phyloP scores from a whole-genome alignment of 2,888 invertebrate species.

The Watsonalla cultraria region DNA sequence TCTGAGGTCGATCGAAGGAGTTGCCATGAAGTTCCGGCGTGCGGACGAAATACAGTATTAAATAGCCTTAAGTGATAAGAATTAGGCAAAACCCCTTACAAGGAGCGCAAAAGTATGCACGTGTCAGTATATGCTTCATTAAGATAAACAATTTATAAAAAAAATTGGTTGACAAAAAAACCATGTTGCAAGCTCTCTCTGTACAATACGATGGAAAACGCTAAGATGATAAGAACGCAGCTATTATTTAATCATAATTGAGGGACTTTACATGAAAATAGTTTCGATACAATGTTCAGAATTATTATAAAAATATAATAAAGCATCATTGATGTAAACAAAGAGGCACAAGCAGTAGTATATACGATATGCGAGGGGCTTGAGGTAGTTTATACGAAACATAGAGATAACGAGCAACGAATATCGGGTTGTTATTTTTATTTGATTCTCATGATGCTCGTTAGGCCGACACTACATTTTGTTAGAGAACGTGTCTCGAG shows the following conservation, averaged over 20 bases:
- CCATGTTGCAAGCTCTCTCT: no score
- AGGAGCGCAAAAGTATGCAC: no score
- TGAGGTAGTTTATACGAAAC: slow-evolving; percentile 32
- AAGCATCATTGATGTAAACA: slow-evolving; percentile 15
- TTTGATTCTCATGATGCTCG: slow-evolving; percentile 51
- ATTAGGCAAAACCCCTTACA: no score
- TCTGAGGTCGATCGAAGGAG: neutral
- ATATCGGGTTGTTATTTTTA: slow-evolving; percentile 52
- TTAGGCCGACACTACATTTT: slow-evolving; percentile 43
- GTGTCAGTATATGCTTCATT: no score
- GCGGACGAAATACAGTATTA: neutral
- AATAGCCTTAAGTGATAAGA: no score
- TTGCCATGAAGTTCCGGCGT: neutral
- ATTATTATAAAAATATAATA: no score
- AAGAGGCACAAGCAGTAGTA: slow-evolving; percentile 5
- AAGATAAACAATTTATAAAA: no score
- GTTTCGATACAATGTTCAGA: slow-evolving; percentile 6
- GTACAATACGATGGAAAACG: no score
- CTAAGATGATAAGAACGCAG: no score
- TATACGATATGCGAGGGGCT: slow-evolving; percentile 2
- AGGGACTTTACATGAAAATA: slow-evolving; percentile 11
- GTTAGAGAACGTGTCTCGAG: slow-evolving; percentile 16
- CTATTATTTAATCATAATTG: no score
- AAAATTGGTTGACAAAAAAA: no score
- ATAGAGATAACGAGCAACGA: slow-evolving; percentile 50